Conservation (phyloP, 2,888 invertebrate genomes). For the Heliconius hortense region DNA sequence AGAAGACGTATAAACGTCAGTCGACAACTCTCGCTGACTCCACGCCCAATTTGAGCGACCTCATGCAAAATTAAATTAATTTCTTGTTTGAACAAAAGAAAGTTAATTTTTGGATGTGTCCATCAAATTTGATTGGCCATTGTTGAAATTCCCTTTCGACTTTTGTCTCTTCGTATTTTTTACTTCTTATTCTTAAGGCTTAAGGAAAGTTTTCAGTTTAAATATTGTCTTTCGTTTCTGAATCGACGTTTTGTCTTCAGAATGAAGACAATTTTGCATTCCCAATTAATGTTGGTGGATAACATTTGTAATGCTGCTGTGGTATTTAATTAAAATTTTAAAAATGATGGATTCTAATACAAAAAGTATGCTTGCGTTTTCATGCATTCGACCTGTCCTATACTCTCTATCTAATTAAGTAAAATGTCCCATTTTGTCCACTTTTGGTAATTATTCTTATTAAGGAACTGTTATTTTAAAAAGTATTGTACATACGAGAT, state of each 20-base stretch:
- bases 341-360: too few species aligned
- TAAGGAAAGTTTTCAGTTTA: constrained; percentile 20
- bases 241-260: constrained; percentile 18
- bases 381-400: neutral
- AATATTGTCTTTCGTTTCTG: constrained; percentile 24
- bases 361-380: neutral
- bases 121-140: constrained; percentile 56
- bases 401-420: too few species aligned
- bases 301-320: too few species aligned
- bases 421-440: too few species aligned
- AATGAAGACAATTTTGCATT: neutral
- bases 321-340: too few species aligned
- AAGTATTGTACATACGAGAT: neutral
- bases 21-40: constrained; percentile 33
- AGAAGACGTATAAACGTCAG: constrained; percentile 32
- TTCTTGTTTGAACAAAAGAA: constrained; percentile 52
- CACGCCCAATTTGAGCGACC: constrained; percentile 36
- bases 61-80: constrained; percentile 42
- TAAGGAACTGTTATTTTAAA: too few species aligned
- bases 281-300: neutral
- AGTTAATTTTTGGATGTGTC: constrained; percentile 49
- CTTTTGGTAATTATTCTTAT: too few species aligned
- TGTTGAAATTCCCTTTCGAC: constrained; percentile 48
- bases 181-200: constrained; percentile 14
- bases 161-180: constrained; percentile 39